phyloP scores from a whole-genome alignment of 2,113 vertebrate species.

The Deroptyus accipitrinus region DNA sequence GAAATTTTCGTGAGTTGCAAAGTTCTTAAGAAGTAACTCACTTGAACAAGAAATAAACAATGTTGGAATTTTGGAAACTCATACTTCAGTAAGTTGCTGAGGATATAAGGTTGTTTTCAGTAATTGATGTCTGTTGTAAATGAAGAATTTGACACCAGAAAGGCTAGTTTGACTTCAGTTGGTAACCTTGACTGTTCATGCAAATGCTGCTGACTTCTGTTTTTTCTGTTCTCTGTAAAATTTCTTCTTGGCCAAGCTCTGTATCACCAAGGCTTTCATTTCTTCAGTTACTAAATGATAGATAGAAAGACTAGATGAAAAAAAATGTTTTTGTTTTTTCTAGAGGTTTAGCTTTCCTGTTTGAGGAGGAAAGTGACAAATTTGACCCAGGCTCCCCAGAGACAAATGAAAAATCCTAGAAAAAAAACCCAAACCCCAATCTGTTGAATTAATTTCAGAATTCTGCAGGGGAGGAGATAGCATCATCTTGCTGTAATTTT shows the following conservation, averaged over 20 bases:
- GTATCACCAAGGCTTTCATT: background rate
- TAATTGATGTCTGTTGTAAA: background rate
- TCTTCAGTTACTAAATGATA: background rate
- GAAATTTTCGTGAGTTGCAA: background rate
- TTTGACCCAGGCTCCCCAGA: background rate
- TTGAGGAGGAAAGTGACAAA: background rate
- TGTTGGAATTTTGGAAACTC: background rate
- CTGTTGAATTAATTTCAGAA: background rate
- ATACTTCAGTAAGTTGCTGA: background rate
- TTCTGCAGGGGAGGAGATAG: background rate
- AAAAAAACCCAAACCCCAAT: background rate
- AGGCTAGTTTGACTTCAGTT: background rate
- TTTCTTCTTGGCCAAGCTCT: background rate
- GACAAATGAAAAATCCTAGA: background rate
- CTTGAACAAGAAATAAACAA: background rate
- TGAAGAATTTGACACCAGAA: background rate
- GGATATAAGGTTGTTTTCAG: background rate
- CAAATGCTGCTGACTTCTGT: background rate
- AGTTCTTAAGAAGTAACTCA: background rate
- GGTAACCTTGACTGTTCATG: background rate
- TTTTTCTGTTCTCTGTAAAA: background rate
- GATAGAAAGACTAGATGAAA: background rate
- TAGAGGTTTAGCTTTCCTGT: background rate
- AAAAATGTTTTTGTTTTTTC: background rate
- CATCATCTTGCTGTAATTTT: background rate